Conservation (phyloP, 2,888 invertebrate genomes). For the Pinctada fucata region DNA sequence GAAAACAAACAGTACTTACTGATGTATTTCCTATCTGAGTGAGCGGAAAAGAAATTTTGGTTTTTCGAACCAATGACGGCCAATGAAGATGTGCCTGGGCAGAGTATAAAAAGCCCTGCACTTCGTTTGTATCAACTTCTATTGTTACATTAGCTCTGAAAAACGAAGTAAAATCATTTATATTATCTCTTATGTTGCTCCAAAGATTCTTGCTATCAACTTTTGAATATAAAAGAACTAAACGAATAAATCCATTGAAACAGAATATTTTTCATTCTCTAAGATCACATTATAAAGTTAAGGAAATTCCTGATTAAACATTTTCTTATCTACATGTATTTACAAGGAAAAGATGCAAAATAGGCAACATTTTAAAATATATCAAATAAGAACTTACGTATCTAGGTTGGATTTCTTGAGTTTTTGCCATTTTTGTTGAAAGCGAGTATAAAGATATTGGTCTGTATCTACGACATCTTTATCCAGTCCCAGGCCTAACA, state of each 20-base stretch:
- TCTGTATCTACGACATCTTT: constrained; percentile 85
- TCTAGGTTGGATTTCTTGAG: constrained; percentile 62
- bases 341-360: too few relatives aligned
- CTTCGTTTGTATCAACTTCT: constrained; percentile 86
- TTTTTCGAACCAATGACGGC: constrained; percentile 80
- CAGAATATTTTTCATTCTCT: too few relatives aligned
- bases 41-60: constrained; percentile 83
- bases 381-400: constrained; percentile 55
- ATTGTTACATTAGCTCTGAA: constrained; percentile 85
- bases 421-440: constrained; percentile 81
- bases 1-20: constrained; percentile 70
- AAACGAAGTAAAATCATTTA: constrained; percentile 26
- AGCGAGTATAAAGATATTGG: constrained; percentile 82
- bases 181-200: background rate
- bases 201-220: too few relatives aligned
- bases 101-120: constrained; percentile 82
- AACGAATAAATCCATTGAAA: too few relatives aligned
- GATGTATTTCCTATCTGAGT: constrained; percentile 86
- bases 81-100: constrained; percentile 84
- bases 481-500: constrained; percentile 82
- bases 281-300: too few relatives aligned
- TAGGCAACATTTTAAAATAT: too few relatives aligned
- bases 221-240: too few relatives aligned
- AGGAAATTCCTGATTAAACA: too few relatives aligned
- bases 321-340: too few relatives aligned